These are phyloP conservation scores for Emmelina monodactyla DNA, from an alignment of 2,888 invertebrate species.

Conservation along the genomic window DNA sequence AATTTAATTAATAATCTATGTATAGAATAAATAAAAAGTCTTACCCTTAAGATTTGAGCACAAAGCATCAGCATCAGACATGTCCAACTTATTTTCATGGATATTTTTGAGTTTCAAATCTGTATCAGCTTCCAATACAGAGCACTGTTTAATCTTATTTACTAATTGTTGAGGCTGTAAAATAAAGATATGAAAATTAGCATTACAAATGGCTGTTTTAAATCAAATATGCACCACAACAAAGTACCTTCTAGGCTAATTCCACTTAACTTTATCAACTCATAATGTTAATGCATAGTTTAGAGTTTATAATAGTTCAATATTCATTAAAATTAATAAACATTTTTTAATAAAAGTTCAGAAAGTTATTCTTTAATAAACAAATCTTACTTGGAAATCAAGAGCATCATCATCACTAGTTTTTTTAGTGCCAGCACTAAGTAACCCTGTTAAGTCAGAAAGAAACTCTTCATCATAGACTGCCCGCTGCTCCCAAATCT, in stretches of 20 bases:
- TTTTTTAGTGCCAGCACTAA: conserved; percentile 79
- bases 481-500: conserved; percentile 94
- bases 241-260: too few species aligned
- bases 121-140: conserved; percentile 76
- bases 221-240: too few species aligned
- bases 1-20: too few species aligned
- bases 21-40: conserved; percentile 2
- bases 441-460: conserved; percentile 82
- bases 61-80: conserved; percentile 73
- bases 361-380: too few species aligned
- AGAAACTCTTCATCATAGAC: conserved; percentile 92
- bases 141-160: conserved; percentile 77
- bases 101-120: conserved; percentile 73
- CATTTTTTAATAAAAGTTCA: too few species aligned
- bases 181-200: too few species aligned
- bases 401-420: conserved; percentile 72
- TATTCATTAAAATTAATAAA: too few species aligned
- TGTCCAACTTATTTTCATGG: conserved; percentile 72
- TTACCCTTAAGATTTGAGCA: conserved; percentile 76
- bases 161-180: conserved; percentile 77
- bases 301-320: too few species aligned
- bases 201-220: too few species aligned
- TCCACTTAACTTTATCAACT: too few species aligned
- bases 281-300: too few species aligned
- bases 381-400: conserved; percentile 81